phyloP scores from a whole-genome alignment of 2,888 invertebrate genomes.

The Galerucella nymphaeae region DNA sequence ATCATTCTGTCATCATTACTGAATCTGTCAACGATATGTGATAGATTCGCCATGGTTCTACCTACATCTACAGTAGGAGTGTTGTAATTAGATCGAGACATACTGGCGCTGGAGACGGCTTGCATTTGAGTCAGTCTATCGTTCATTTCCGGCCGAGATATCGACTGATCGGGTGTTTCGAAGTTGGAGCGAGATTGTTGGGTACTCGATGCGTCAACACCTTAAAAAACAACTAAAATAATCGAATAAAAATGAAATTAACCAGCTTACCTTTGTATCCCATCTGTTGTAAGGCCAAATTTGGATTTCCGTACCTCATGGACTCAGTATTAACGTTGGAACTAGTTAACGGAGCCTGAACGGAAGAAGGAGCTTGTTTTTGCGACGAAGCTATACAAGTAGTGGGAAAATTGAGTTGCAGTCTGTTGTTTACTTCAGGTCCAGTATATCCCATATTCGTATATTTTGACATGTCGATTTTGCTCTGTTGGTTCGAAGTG shows the following conservation, averaged over 20 bases:
- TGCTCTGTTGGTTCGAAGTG: slow-evolving; percentile 47
- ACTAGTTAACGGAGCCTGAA: slow-evolving; percentile 15
- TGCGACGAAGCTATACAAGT: slow-evolving; percentile 42
- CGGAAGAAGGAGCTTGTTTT: slow-evolving; percentile 10
- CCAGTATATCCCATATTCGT: slow-evolving; percentile 63
- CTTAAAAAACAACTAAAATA: background rate
- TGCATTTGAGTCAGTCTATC: slow-evolving; percentile 36
- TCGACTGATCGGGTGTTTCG: slow-evolving; percentile 26
- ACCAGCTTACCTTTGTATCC: slow-evolving; percentile 49
- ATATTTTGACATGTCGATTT: slow-evolving; percentile 61
- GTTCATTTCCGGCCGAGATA: slow-evolving; percentile 24
- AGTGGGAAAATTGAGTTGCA: slow-evolving; percentile 50
- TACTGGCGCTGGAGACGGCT: slow-evolving; percentile 26
- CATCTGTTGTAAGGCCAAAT: slow-evolving; percentile 46
- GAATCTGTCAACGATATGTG: slow-evolving; percentile 72
- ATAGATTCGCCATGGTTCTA: slow-evolving; percentile 69
- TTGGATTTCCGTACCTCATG: slow-evolving; percentile 45
- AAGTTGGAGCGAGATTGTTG: slow-evolving; percentile 49
- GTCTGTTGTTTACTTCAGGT: slow-evolving; percentile 56
- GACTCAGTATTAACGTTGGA: slow-evolving; percentile 29
- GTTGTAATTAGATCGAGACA: slow-evolving; percentile 56
- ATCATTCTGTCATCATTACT: slow-evolving; percentile 69
- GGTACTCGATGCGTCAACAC: slow-evolving; percentile 41
- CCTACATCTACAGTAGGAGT: slow-evolving; percentile 63
- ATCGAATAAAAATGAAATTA: background rate